Conservation (phyloP, 2,888 invertebrate genomes). For the Diarsia mendica region DNA sequence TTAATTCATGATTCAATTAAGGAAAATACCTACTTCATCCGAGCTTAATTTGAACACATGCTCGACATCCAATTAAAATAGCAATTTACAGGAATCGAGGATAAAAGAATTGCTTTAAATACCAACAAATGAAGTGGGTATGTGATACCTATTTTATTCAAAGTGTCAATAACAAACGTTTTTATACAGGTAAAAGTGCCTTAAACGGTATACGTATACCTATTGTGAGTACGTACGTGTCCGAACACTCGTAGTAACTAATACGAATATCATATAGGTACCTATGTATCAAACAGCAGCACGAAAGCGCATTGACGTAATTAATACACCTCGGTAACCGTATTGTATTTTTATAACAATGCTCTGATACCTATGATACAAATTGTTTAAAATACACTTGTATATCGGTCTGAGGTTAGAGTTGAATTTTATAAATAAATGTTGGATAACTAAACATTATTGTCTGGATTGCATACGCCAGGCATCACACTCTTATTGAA, state of each 20-base stretch:
- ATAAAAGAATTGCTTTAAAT: constrained; percentile 21
- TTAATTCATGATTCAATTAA: constrained; percentile 18
- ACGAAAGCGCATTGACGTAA: constrained; percentile 35
- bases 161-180: background rate
- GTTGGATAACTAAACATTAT: constrained; percentile 8
- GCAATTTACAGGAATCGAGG: constrained; percentile 11
- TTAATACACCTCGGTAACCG: constrained; percentile 23
- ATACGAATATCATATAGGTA: background rate
- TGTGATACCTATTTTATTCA: background rate
- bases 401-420: background rate
- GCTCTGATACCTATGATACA: constrained; percentile 9
- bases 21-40: constrained; percentile 13
- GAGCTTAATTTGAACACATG: background rate
- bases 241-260: constrained; percentile 17
- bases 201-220: too few relatives aligned
- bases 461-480: background rate
- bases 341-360: constrained; percentile 23
- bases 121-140: constrained; percentile 10
- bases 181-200: background rate
- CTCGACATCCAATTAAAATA: constrained; percentile 11
- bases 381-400: constrained; percentile 8
- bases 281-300: constrained; percentile 5
- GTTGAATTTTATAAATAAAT: constrained; percentile 9
- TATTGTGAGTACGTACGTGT: constrained; percentile 10
- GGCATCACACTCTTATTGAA: background rate